Base-by-base conservation (phyloP, 2,113 vertebrate species). In the Apistogramma diplotaenia region DNA sequence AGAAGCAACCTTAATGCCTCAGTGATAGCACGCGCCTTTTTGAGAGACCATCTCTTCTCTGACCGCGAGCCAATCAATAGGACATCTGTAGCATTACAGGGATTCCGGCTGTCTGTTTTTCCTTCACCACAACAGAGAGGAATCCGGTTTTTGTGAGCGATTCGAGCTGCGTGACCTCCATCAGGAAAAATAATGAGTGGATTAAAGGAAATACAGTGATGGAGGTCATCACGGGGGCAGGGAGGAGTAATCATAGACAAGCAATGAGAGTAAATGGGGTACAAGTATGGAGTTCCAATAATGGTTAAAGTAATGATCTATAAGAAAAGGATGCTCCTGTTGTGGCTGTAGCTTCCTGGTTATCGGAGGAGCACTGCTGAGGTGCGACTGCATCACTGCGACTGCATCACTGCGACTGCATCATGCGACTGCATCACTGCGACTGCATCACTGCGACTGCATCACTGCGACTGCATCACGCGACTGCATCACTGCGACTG, bases 51-150 rank as follows among this genome's bases (percentile, higher is more conserved):
- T 77, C 86, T 82, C 81, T 77, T 11, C 82, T 86, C 61, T 78
- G 83, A 88, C 85, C 81, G 56, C 23, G 16, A 87, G 58, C 83
- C 78, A 87, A 61, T 84, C 85, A 86, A 90, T 87, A 80, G 54
- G 76, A 86, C 76, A 85, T 83, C 80, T 82, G 76, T 83, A 79
- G 77, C 67, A 75, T 89, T 84, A 82, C 62, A 40, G 35, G 40
- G 23, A 67, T 75, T 85, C 75, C 2, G 13, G 43, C 55, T 40
- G n/a, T 76, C 43, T 74, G 27, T 40, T 70, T 51, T 53, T 19
- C 6, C 25, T 67, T 40, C 76, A 73, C 70, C 59, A 62, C 74
- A 74, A 75, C 6, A 23, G 13, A 74, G 40, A 55, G 16, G 49
- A 46, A 70, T 75, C 29, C 59, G 77, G 72, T 61, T 62, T 83